Percentiles rank a stretch among this genome's conserved stretches.
phyloP scores from a whole-genome alignment of 2,797 vertebrate genomes.

The Protosalanx chinensis region DNA sequence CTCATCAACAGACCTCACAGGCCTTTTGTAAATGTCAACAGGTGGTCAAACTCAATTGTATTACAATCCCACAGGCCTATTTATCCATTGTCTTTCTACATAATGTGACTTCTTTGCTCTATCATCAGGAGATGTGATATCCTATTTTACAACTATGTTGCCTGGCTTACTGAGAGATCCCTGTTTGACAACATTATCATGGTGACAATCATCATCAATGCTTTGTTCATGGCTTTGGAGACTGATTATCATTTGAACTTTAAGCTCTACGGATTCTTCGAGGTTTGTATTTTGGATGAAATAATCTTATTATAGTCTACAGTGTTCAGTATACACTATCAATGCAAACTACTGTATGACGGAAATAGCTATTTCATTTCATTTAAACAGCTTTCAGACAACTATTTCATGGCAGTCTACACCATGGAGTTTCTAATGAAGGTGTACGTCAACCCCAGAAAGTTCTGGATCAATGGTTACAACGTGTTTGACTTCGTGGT shows the following conservation, averaged over 20 bases:
- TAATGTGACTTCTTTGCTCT: conserved; percentile 5
- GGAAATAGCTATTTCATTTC: background rate
- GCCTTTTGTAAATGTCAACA: too few relatives aligned
- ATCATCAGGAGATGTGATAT: conserved; percentile 48
- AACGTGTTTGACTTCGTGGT: conserved; percentile 23
- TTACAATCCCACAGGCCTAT: background rate
- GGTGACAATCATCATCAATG: conserved; percentile 26
- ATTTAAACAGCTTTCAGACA: conserved; percentile 43
- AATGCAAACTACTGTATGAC: background rate
- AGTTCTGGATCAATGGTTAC: conserved; percentile 46
- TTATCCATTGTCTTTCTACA: background rate
- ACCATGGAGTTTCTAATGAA: conserved; percentile 44
- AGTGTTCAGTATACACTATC: background rate
- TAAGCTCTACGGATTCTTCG: conserved; percentile 4
- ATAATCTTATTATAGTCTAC: background rate
- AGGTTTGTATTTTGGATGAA: conserved; percentile 29
- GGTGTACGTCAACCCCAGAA: conserved; percentile 17
- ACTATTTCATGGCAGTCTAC: conserved; percentile 45
- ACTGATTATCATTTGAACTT: conserved; percentile 25
- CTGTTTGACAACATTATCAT: conserved; percentile 40
- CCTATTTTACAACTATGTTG: conserved; percentile 28
- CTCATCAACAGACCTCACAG: background rate
- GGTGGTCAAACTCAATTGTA: background rate
- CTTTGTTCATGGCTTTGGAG: conserved; percentile 38
- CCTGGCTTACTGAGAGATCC: conserved; percentile 21